These are phyloP conservation scores for Congeria kusceri DNA, from an alignment of 2,888 invertebrate species.

Conservation along the genomic window DNA sequence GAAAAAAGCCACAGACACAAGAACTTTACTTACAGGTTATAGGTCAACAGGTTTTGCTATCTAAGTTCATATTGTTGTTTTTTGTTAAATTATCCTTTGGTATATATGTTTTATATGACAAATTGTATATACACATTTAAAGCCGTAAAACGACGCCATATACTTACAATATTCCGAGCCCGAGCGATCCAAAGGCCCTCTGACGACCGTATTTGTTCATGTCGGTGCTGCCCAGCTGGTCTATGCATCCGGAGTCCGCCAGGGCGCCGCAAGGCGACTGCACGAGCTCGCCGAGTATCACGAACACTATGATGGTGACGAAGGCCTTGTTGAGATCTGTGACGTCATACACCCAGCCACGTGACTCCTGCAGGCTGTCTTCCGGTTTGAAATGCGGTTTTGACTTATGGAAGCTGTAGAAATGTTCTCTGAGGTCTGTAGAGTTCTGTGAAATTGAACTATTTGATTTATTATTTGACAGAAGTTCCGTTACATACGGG, in stretches of 20 bases:
- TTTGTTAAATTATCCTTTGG: no score
- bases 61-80: no score
- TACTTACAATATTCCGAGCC: slow-evolving; percentile 66
- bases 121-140: no score
- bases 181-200: slow-evolving; percentile 66
- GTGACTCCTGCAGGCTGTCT: slow-evolving; percentile 63
- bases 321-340: slow-evolving; percentile 51
- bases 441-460: neutral
- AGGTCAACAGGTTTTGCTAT: no score
- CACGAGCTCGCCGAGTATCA: slow-evolving; percentile 64
- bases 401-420: slow-evolving; percentile 28
- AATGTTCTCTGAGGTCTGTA: slow-evolving; percentile 17
- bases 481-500: slow-evolving; percentile 38
- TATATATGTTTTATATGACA: no score
- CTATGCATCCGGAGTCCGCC: slow-evolving; percentile 67
- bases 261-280: slow-evolving; percentile 68
- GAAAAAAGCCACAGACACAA: no score
- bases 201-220: slow-evolving; percentile 69
- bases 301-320: slow-evolving; percentile 55
- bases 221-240: slow-evolving; percentile 56
- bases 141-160: no score
- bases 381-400: slow-evolving; percentile 32
- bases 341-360: slow-evolving; percentile 67
- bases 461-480: neutral
- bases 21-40: no score